Conservation (phyloP, 2,888 invertebrate species). For the Ormyrus thymus region DNA sequence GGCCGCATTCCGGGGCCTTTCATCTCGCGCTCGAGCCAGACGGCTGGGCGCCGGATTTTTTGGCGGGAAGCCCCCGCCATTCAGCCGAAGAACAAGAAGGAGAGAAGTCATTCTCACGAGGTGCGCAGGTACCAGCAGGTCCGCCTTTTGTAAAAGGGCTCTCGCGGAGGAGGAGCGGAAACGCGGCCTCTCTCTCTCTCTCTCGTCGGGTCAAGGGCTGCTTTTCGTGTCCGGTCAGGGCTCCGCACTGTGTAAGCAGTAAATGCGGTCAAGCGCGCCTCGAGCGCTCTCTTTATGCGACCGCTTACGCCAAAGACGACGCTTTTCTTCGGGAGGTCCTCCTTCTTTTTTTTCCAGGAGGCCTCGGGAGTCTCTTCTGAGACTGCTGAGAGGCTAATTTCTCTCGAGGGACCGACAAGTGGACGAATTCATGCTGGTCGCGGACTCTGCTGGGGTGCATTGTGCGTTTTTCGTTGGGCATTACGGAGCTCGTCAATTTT, state of each 20-base stretch:
- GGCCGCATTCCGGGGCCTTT: conserved; percentile 56
- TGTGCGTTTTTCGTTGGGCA: not conserved
- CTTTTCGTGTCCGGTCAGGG: conserved; percentile 35
- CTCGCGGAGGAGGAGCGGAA: conserved; percentile 35
- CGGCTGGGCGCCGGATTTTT: conserved; percentile 61
- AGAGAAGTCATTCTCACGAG: conserved; percentile 58
- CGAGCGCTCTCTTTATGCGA: conserved; percentile 26
- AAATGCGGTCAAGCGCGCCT: conserved; percentile 49
- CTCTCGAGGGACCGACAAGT: not conserved
- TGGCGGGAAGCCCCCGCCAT: conserved; percentile 41
- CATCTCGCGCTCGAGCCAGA: conserved; percentile 53
- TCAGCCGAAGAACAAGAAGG: conserved; percentile 32
- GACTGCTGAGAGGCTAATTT: conserved; percentile 38
- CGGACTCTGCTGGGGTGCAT: not conserved
- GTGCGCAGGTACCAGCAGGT: conserved; percentile 31
- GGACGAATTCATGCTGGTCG: not conserved
- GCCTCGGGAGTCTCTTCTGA: not conserved
- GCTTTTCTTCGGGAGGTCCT: not conserved
- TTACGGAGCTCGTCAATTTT: too few species aligned
- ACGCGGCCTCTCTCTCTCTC: conserved; percentile 6
- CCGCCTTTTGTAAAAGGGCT: conserved; percentile 26
- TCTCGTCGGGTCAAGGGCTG: conserved; percentile 39
- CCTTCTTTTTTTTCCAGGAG: not conserved
- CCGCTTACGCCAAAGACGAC: not conserved
- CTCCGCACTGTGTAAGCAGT: conserved; percentile 7